These are phyloP conservation scores for Crypturellus undulatus DNA, from an alignment of 2,113 vertebrate species.

Conservation along the genomic window DNA sequence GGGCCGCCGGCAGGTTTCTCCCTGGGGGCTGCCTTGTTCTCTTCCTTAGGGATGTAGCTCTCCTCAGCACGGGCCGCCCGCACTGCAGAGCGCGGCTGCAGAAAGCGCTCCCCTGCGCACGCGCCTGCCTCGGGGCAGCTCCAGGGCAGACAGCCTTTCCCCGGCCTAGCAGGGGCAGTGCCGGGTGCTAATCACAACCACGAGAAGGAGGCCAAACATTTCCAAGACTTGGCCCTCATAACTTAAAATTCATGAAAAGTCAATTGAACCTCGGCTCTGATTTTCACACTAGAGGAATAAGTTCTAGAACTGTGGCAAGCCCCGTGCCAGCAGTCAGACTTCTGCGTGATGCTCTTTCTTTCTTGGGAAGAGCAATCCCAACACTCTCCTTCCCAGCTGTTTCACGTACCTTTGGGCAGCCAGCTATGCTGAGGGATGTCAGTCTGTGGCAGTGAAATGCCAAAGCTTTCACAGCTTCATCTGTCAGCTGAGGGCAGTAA, in stretches of 20 bases:
- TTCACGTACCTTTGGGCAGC: slow-evolving; percentile 80
- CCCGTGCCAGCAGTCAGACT: neutral
- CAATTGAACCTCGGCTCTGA: neutral
- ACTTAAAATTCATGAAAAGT: neutral
- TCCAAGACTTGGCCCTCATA: neutral
- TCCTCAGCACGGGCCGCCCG: neutral
- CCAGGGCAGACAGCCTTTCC: neutral
- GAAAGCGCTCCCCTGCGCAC: neutral
- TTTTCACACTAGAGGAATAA: neutral
- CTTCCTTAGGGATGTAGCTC: no score
- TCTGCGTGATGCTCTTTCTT: neutral
- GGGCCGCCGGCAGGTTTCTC: no score
- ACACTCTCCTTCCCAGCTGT: neutral
- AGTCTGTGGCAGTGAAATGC: slow-evolving; percentile 79
- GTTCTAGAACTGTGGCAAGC: neutral
- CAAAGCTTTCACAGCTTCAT: slow-evolving; percentile 73
- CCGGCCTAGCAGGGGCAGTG: neutral
- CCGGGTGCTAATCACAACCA: neutral
- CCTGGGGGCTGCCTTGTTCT: no score
- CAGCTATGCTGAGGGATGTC: slow-evolving; percentile 69
- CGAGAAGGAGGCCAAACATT: neutral
- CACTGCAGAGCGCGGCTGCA: neutral
- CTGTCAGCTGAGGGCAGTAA: slow-evolving; percentile 78
- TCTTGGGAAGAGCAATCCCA: neutral
- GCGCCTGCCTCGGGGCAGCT: neutral